Base-by-base conservation (phyloP, 2,113 vertebrate species). In the Trematomus loennbergii region DNA sequence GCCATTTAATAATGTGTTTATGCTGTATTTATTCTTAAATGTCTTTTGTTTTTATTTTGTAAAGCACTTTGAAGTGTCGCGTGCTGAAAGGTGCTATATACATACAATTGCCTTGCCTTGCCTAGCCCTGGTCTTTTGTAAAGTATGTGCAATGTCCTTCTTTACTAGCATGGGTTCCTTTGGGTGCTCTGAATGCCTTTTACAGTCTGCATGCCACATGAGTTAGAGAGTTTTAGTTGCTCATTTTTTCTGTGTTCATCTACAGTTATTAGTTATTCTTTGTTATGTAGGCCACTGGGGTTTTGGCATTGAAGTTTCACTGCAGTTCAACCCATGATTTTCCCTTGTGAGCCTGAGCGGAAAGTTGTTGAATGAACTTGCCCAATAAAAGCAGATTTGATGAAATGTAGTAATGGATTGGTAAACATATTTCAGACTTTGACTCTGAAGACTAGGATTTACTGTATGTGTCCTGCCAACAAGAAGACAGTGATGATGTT, bases 171-270 rank as follows among this genome's bases (percentile, higher is more conserved):
- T 52, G 8, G 6, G 15, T 49, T 65, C 20, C 5, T 59, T 45
- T 60, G n/a, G 20, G n/a, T 54, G 20, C 57, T 69, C 46, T 46
- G 22, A 33, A 60, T 50, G 52, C 12, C 11, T 18, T 40, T 12
- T 4, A 54, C 40, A 75, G 52, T 64, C 25, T 17, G 2, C 18
- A 25, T 54, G 13, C 13, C 17, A 53, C 12, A 22, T 16, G 16
- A 50, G 16, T 33, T 46, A 5, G 12, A 43, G 17, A 46, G 5
- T 62, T 61, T 48, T 12, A 25, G 22, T 46, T 12, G 2, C 17
- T 7, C 10, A 65, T 65, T 61, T 61, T 66, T n/a, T 53, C 46
- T 49, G 1, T 67, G 12, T 52, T 69, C 43, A 74, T 52, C 13
- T 55, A 43, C 12, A 62, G 16, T 40, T 65, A 65, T 63, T 33